These are phyloP conservation scores for Chrysopilus asiliformis DNA, from an alignment of 2,888 invertebrate genomes.

Conservation along the genomic window DNA sequence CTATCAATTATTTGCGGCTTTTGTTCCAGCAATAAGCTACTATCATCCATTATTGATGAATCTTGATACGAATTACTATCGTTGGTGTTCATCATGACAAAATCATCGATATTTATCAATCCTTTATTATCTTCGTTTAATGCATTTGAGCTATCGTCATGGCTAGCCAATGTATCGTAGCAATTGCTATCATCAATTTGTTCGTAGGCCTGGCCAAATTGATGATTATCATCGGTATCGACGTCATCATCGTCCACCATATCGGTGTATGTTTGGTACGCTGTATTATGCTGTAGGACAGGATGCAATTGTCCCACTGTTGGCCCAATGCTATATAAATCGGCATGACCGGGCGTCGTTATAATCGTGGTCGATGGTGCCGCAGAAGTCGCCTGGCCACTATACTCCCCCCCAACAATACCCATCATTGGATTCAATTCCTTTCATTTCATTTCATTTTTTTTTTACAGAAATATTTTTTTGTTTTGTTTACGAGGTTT, in stretches of 20 bases:
- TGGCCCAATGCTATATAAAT: conserved; percentile 31
- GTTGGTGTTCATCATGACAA: conserved; percentile 30
- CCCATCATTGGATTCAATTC: conserved; percentile 38
- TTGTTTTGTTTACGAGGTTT: conserved; percentile 7
- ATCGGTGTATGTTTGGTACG: conserved; percentile 31
- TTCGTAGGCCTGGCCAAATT: conserved; percentile 23
- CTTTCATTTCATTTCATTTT: conserved; percentile 18
- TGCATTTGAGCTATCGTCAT: conserved; percentile 21
- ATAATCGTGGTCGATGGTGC: conserved; percentile 26
- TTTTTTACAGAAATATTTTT: conserved; percentile 6
- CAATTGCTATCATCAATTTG: conserved; percentile 21
- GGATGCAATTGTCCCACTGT: conserved; percentile 29
- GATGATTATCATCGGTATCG: conserved; percentile 15
- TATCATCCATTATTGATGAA: conserved; percentile 15
- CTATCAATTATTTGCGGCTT: conserved; percentile 8
- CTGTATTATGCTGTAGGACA: conserved; percentile 30
- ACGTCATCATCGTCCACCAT: conserved; percentile 25
- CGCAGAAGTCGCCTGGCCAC: conserved; percentile 28
- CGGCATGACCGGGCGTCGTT: conserved; percentile 24
- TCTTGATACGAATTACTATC: conserved; percentile 35
- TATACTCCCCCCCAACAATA: conserved; percentile 36
- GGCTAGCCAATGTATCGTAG: conserved; percentile 18
- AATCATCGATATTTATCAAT: conserved; percentile 35
- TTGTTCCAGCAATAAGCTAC: conserved; percentile 2
- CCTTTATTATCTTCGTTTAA: conserved; percentile 27